Percentiles rank a stretch among this genome's conserved stretches.
Conservation (phyloP, 1,140 invertebrate species). For the Bombyx mori region ASM3026992v2 NC_085128.1:8085001-8085500, state of each 20-base stretch:
- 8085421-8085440: too few relatives aligned
- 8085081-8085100: constrained; percentile 24
- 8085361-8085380: too few relatives aligned
- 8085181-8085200: constrained; percentile 10
- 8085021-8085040: constrained; percentile 38
- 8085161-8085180: constrained; percentile 17
- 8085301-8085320: constrained; percentile 11
- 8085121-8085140: background rate
- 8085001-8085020: constrained; percentile 40
- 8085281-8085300: too few relatives aligned
- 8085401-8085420: too few relatives aligned
- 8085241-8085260: constrained; percentile 5
- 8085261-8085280: background rate
- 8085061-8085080: constrained; percentile 31
- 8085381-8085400: too few relatives aligned
- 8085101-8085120: background rate
- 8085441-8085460: too few relatives aligned
- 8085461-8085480: too few relatives aligned
- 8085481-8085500: too few relatives aligned
- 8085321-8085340: too few relatives aligned
- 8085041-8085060: constrained; percentile 42
- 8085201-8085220: constrained; percentile 10
- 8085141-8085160: background rate
- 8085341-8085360: constrained; percentile 1
- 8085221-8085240: constrained; percentile 14